phyloP scores from a whole-genome alignment of 2,113 vertebrate genomes.

The Serinus canaria region DNA sequence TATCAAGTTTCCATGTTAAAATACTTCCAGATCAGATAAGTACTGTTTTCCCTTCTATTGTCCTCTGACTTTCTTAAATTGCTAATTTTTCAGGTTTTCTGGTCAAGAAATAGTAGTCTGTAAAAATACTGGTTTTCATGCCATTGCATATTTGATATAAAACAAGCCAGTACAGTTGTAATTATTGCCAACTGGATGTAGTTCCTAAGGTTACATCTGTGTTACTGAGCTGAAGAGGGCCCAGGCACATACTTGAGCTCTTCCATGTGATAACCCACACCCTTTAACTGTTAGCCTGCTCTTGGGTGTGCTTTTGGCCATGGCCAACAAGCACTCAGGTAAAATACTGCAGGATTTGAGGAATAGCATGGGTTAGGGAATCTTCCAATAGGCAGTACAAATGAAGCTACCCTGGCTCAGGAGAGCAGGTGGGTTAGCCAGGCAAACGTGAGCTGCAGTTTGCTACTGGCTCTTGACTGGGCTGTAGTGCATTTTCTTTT shows the following conservation, averaged over 20 bases:
- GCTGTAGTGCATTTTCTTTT: background rate
- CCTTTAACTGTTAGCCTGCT: background rate
- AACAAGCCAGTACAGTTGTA: background rate
- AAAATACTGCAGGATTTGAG: background rate
- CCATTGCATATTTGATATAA: background rate
- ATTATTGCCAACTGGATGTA: background rate
- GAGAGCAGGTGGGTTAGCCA: background rate
- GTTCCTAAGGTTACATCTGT: background rate
- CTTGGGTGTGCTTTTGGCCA: background rate
- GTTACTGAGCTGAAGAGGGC: background rate
- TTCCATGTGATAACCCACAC: background rate
- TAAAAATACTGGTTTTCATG: background rate
- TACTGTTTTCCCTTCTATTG: background rate
- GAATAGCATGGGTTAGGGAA: background rate
- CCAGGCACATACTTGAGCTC: background rate
- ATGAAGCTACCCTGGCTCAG: background rate
- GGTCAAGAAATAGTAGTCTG: background rate
- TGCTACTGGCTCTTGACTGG: background rate
- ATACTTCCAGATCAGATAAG: background rate
- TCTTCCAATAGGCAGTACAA: background rate
- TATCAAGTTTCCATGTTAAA: background rate
- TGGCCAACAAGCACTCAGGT: background rate
- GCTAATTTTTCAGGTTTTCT: background rate
- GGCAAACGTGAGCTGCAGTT: background rate
- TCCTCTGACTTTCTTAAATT: background rate